Percentiles rank a stretch among this genome's conserved stretches.
Evolutionary conservation across 2,113 vertebrate genomes (phyloP).

Genomic region (Sigmodon hispidus): DNA sequence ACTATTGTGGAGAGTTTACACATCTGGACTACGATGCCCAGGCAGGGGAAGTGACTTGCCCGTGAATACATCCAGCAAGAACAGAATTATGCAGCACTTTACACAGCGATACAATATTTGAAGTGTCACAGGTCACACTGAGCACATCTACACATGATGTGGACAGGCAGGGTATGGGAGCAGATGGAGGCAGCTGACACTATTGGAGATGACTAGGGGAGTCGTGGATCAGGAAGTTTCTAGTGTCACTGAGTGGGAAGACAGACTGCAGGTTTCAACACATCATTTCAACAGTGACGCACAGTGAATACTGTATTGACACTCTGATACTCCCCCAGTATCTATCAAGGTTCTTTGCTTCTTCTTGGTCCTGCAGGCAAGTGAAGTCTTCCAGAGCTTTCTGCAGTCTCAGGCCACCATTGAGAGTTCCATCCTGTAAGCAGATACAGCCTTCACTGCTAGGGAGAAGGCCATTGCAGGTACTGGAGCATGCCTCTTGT

Average conservation of each 20-base stretch:
- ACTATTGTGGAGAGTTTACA: too few species aligned
- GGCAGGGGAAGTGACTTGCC: background rate
- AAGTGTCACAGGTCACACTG: background rate
- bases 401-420: background rate
- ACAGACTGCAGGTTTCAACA: background rate
- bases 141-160: background rate
- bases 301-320: background rate
- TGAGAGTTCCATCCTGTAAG: slow-evolving; percentile 40
- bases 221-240: background rate
- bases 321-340: too few species aligned
- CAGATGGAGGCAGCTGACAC: too few species aligned
- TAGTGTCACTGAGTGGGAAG: background rate
- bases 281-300: background rate
- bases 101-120: background rate
- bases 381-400: slow-evolving; percentile 52
- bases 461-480: background rate
- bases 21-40: background rate
- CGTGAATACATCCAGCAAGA: background rate
- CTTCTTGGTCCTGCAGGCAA: slow-evolving; percentile 19
- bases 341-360: background rate
- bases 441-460: slow-evolving; percentile 51
- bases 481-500: background rate
- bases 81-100: background rate
- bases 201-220: background rate
- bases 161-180: too few species aligned